A percentile compares a stretch with the other conserved stretches of the same genome.
Evolutionary conservation across 2,113 vertebrate genomes (phyloP).

Genomic region (Scalopus aquaticus): DNA sequence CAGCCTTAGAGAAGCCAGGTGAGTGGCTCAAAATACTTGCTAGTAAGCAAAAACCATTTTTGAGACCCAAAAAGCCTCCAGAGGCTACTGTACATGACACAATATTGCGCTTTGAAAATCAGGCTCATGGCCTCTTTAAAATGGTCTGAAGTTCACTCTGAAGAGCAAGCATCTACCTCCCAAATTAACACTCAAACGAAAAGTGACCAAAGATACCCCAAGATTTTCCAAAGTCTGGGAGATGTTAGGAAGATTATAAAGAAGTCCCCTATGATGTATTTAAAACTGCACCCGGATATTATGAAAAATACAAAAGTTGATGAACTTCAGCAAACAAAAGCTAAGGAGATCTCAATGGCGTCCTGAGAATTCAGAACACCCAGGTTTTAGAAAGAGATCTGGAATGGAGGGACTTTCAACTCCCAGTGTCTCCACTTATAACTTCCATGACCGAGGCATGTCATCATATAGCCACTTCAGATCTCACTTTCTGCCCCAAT

Average conservation of each 20-base stretch:
- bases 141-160: neutral
- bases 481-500: neutral
- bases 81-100: neutral
- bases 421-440: neutral
- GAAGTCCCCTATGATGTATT: neutral
- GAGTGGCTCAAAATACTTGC: neutral
- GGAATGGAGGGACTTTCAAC: neutral
- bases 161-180: neutral
- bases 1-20: neutral
- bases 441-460: neutral
- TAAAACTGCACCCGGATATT: neutral
- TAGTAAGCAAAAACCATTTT: neutral
- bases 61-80: neutral
- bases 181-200: neutral
- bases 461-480: slow-evolving; percentile 11
- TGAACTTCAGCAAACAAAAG: neutral
- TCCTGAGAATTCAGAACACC: neutral
- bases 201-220: neutral
- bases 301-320: neutral
- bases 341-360: neutral
- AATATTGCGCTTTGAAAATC: neutral
- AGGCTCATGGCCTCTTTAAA: neutral
- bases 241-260: neutral
- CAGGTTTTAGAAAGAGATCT: neutral
- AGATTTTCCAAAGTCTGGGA: neutral